Conservation (phyloP, 2,797 vertebrate species). For the Ceryle rudis region DNA sequence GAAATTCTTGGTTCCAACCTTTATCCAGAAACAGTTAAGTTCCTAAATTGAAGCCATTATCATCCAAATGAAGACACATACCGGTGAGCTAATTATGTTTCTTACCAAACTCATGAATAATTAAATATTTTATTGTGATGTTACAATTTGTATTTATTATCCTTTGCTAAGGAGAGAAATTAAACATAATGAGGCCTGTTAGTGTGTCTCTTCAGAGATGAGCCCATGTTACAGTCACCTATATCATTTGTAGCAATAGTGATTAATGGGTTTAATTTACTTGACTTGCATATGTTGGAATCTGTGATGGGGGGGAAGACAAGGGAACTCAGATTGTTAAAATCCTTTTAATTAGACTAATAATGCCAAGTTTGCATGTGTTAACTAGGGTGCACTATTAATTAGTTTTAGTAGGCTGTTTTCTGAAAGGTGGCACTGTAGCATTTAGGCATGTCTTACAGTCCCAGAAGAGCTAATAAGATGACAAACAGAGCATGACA, state of each 20-base stretch:
- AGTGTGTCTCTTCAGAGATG: slow-evolving; percentile 58
- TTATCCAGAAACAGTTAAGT: slow-evolving; percentile 13
- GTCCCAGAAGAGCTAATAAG: slow-evolving; percentile 65
- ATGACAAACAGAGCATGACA: slow-evolving; percentile 72
- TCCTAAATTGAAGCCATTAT: slow-evolving; percentile 58
- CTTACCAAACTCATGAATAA: slow-evolving; percentile 77
- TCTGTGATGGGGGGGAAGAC: slow-evolving; percentile 29
- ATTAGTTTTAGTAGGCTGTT: slow-evolving; percentile 76
- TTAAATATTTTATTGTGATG: slow-evolving; percentile 82
- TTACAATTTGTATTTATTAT: slow-evolving; percentile 81
- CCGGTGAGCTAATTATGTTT: slow-evolving; percentile 71
- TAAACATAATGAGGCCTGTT: slow-evolving; percentile 79
- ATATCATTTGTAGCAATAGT: slow-evolving; percentile 76
- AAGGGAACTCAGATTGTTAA: slow-evolving; percentile 63
- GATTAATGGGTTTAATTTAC: slow-evolving; percentile 84
- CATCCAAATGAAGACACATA: slow-evolving; percentile 70
- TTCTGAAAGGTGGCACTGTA: slow-evolving; percentile 68
- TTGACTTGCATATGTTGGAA: slow-evolving; percentile 67
- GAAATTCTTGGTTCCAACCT: not conserved
- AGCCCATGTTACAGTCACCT: slow-evolving; percentile 51
- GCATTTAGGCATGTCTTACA: slow-evolving; percentile 49
- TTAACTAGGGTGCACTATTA: slow-evolving; percentile 76
- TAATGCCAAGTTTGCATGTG: slow-evolving; percentile 80
- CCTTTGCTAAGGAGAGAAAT: slow-evolving; percentile 75
- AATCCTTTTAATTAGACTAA: slow-evolving; percentile 82